Evolutionary conservation across 2,888 invertebrate genomes (phyloP), one percentile per base, ranked within the genome.

Genomic region (Parnassius smintheus): DNA sequence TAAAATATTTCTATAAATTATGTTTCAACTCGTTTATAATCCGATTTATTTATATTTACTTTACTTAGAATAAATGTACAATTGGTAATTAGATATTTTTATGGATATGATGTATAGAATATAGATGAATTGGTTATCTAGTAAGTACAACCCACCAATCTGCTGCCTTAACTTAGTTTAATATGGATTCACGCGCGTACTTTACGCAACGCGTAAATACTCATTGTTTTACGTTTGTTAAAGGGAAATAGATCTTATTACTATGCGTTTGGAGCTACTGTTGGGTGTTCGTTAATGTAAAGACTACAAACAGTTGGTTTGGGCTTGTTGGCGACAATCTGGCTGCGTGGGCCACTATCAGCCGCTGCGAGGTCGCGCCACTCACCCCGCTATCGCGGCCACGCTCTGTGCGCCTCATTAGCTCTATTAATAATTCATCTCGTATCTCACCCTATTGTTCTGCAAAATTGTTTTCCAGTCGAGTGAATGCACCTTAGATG

Each of bases 341-440:
- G 91, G 86, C 91, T 91, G 90, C 91, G 91, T 89, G 90, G 91
- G 91, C 86, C 86, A 77, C 83, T 88, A 88, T 89, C 89, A 71
- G 70, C 68, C 62, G 65, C 69, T 73, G 76, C 85, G 86, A 88
- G 90, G 89, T 88, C 89, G 86, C 81, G 72, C 80, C 84, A 88
- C 85, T 89, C 89, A 88, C 90, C 90, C 90, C 80, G 79, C 85
- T 88, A 88, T 86, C 88, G 75, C 75, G 72, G 71, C 73, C 74
- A 75, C 73, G 75, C 75, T 75, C 72, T 74, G 75, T 76, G 76
- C 78, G 84, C 78, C 86, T 86, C 85, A 85, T 87, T 89, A 86
- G 76, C 85, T 81, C 84, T 88, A 89, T 88, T 88, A 86, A 88
- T 89, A 88, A 88, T 87, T 87, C 88, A 88, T 84, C 83, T 83